These are phyloP conservation scores for Thereva unica DNA, from an alignment of 2,888 invertebrate genomes.

Conservation along the genomic window DNA sequence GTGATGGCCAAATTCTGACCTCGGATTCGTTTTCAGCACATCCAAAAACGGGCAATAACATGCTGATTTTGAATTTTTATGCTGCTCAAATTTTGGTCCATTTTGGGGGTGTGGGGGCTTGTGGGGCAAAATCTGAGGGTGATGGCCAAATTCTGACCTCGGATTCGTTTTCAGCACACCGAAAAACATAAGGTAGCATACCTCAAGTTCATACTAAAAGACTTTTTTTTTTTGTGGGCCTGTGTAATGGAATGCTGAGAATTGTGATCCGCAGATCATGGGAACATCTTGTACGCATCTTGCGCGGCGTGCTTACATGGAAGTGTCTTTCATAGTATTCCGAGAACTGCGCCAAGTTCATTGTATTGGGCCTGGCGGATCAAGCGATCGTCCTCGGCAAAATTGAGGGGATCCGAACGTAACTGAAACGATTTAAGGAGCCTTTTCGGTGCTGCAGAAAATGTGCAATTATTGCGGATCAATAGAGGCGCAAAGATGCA, in stretches of 20 bases:
- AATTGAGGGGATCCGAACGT: constrained; percentile 5
- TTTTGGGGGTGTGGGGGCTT: too few relatives aligned
- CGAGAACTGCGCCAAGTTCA: constrained; percentile 13
- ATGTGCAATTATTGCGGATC: constrained; percentile 33
- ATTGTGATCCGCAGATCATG: constrained; percentile 29
- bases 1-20: too few relatives aligned
- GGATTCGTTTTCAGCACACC: too few relatives aligned
- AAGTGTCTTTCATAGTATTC: constrained; percentile 30
- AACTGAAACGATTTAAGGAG: background rate
- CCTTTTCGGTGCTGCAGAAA: constrained; percentile 26
- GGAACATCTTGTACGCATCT: constrained; percentile 28
- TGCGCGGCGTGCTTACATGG: background rate
- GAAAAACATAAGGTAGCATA: too few relatives aligned
- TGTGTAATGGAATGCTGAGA: constrained; percentile 21
- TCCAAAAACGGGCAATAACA: too few relatives aligned
- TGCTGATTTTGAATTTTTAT: too few relatives aligned
- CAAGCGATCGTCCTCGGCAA: background rate
- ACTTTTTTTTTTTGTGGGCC: too few relatives aligned
- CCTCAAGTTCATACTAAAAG: too few relatives aligned
- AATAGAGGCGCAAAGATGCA: constrained; percentile 10
- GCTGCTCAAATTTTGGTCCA: too few relatives aligned
- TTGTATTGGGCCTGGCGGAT: constrained; percentile 11
- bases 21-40: too few relatives aligned
- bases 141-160: too few relatives aligned
- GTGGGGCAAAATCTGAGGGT: too few relatives aligned